Conservation (phyloP, 2,888 invertebrate species). For the Andrena haemorrhoa region DNA sequence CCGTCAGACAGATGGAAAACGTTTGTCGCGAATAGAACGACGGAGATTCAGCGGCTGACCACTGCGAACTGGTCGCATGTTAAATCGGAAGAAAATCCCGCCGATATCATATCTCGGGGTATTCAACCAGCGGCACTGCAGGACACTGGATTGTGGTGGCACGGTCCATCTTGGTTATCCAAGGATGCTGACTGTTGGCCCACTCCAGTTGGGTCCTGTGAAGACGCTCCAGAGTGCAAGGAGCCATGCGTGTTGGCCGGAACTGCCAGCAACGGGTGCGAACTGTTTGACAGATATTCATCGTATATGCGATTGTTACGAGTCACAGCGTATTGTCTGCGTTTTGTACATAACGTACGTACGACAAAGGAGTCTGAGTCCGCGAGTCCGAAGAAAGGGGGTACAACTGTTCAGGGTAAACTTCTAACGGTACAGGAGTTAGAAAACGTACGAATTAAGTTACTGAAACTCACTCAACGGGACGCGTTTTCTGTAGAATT, state of each 20-base stretch:
- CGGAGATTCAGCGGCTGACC: background rate
- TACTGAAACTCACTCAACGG: background rate
- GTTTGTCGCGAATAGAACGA: background rate
- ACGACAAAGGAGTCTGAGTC: background rate
- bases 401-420: too few species aligned
- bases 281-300: background rate
- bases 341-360: background rate
- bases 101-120: constrained; percentile 1
- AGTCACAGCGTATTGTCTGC: background rate
- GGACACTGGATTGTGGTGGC: background rate
- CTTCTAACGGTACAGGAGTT: background rate
- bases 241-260: background rate
- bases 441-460: background rate
- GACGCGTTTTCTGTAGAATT: background rate
- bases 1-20: background rate
- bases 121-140: background rate
- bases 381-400: too few species aligned
- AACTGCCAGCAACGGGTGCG: background rate
- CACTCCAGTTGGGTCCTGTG: accelerated
- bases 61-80: background rate
- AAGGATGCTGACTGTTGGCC: background rate
- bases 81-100: background rate
- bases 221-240: accelerated
- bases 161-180: background rate
- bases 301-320: background rate